phyloP scores from a whole-genome alignment of 2,113 vertebrate species.

The Anhinga rufa region DNA sequence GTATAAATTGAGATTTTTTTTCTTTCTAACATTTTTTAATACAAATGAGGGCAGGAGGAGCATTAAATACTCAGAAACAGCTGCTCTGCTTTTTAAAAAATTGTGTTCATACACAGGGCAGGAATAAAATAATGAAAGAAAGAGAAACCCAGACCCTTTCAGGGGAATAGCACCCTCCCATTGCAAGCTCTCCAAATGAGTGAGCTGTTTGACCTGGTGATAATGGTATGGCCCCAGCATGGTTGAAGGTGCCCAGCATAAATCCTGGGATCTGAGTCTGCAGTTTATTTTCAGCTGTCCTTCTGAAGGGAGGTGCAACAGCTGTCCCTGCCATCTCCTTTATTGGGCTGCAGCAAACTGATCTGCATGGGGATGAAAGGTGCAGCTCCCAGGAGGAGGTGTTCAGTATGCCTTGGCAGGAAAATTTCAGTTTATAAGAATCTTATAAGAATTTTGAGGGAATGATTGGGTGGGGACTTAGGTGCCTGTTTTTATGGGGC shows the following conservation, averaged over 20 bases:
- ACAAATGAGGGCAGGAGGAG: neutral
- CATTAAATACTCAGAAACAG: neutral
- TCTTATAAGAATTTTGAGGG: neutral
- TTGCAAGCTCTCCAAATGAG: neutral
- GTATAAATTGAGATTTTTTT: neutral
- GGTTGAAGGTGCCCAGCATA: neutral
- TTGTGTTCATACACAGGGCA: neutral
- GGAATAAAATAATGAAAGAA: neutral
- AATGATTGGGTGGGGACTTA: neutral
- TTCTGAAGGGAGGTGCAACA: conserved; percentile 20
- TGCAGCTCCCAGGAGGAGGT: neutral
- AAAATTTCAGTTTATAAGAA: neutral
- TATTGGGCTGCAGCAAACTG: conserved; percentile 41
- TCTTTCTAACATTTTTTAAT: neutral
- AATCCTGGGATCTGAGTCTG: conserved; percentile 29
- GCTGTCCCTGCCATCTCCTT: conserved; percentile 50
- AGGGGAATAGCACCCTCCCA: neutral
- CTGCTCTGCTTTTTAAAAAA: neutral
- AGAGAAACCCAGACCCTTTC: neutral
- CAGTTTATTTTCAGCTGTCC: conserved; percentile 54
- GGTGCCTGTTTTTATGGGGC: neutral
- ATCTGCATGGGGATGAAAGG: neutral
- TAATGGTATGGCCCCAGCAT: neutral
- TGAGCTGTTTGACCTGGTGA: neutral
- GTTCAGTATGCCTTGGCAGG: neutral